Base-by-base conservation (phyloP, 1,140 invertebrate species). In the Mizuhopecten yessoensis region DNA sequence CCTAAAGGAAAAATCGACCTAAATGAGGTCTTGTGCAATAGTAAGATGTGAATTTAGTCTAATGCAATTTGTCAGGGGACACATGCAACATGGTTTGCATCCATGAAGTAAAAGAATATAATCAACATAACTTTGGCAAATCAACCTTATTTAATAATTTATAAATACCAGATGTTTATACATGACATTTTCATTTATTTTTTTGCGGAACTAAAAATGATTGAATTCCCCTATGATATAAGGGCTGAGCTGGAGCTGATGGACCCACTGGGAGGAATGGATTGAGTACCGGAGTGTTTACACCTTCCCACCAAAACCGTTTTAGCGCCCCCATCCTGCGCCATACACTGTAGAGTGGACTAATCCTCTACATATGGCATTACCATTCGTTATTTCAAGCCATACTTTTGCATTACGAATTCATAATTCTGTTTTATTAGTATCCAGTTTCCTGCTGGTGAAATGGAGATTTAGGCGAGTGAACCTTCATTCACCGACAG, bases 11-110 rank as follows among this genome's bases (percentile, higher is more conserved):
- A 75, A 75, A 75, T 75, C 57, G 57, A 75, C 57, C 57, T 75
- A 75, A 75, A 75, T 75, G 57, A 75, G 57, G 23, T 75, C 57
- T 75, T 75, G 57, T 75, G n/a, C 57, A 75, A 75, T 75, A 75
- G 57, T 75, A 75, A 75, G 57, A 75, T 75, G 57, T 5, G 23
- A 75, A 75, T 75, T 75, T 75, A n/a, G 57, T n/a, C 57, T 75
- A 75, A 75, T 75, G 57, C 57, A 75, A 75, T 29, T 75, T 29
- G 57, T 75, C 57, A 75, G 57, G 57, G 57, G 57, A 75, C 57
- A 75, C n/a, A 29, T 75, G 57, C 23, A 75, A 75, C 57, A 75
- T 5, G 5, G n/a, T 75, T 75, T 75, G 57, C 57, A 7, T 75
- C 57, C 23, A 17, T 29, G 23, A 75, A 75, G 57, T 75, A 75